These are phyloP conservation scores for Esox lucius DNA, from an alignment of 2,797 vertebrate genomes.

Conservation along the genomic window DNA sequence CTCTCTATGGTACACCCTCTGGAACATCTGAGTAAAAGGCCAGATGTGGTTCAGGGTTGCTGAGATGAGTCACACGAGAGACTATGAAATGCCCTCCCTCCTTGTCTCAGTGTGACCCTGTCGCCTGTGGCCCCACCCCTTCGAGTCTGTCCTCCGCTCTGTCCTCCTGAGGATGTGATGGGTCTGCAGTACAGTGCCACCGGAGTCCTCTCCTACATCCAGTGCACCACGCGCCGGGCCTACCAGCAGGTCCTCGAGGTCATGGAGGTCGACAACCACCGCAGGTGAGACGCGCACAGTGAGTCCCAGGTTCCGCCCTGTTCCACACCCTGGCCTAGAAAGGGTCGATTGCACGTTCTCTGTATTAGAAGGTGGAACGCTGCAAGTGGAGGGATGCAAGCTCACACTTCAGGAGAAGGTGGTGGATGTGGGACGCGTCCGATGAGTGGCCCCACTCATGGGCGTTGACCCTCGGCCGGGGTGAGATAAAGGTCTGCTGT, in stretches of 20 bases:
- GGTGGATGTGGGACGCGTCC: too few species aligned
- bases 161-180: background rate
- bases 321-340: too few species aligned
- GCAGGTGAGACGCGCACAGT: conserved; percentile 72
- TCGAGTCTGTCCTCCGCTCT: conserved; percentile 46
- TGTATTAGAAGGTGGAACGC: too few species aligned
- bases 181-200: conserved; percentile 73
- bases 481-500: too few species aligned
- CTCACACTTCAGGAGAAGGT: too few species aligned
- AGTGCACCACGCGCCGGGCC: conserved; percentile 93
- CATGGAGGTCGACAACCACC: conserved; percentile 87
- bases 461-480: too few species aligned
- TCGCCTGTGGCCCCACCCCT: conserved; percentile 10
- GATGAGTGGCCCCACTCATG: too few species aligned
- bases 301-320: too few species aligned
- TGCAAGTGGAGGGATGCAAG: too few species aligned
- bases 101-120: background rate
- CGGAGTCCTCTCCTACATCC: conserved; percentile 93
- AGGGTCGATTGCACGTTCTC: too few species aligned
- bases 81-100: background rate
- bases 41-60: background rate
- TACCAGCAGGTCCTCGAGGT: conserved; percentile 96
- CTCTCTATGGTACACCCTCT: background rate
- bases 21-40: background rate
- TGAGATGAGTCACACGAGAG: background rate